A percentile compares a stretch with the other conserved stretches of the same genome.
Evolutionary conservation across 2,888 invertebrate genomes (phyloP).

Genomic region (Drosophila kanekoi): DNA sequence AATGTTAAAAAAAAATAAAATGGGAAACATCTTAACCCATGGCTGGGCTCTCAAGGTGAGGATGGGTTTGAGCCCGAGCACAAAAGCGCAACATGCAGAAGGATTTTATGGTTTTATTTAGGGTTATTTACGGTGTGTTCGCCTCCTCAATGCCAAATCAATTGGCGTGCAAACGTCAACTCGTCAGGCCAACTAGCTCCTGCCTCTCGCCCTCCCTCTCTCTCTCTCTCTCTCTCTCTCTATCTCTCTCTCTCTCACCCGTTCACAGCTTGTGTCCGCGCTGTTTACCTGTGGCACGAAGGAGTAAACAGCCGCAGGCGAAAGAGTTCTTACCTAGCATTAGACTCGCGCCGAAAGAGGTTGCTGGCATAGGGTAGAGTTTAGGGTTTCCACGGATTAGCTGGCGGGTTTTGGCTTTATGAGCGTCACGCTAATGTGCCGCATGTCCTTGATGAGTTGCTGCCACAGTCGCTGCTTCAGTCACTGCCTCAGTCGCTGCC

Average conservation of each 20-base stretch:
- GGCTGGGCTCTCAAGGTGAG: constrained; percentile 59
- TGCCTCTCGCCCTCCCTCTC: not conserved
- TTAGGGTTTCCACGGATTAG: constrained; percentile 78
- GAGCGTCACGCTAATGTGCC: constrained; percentile 71
- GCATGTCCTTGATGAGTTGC: constrained; percentile 69
- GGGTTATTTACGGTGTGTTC: constrained; percentile 75
- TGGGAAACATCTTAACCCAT: constrained; percentile 7
- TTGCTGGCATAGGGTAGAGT: constrained; percentile 63
- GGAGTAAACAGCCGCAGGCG: constrained; percentile 45
- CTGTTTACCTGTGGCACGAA: constrained; percentile 52
- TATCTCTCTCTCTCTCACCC: not conserved
- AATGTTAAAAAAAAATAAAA: constrained; percentile 21
- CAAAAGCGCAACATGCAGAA: constrained; percentile 79
- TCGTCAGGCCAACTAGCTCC: constrained; percentile 31
- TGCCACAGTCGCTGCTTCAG: constrained; percentile 12
- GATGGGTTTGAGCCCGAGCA: constrained; percentile 47
- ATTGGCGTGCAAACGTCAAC: constrained; percentile 77
- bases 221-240: not conserved
- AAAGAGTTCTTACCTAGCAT: constrained; percentile 70
- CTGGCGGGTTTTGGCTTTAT: constrained; percentile 54
- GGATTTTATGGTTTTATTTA: constrained; percentile 84
- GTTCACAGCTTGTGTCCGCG: not conserved
- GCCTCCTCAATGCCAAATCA: constrained; percentile 74
- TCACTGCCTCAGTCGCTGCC: constrained; percentile 20
- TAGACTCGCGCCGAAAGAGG: constrained; percentile 79